phyloP scores from a whole-genome alignment of 2,797 vertebrate genomes.

The Anniella stebbinsi region DNA sequence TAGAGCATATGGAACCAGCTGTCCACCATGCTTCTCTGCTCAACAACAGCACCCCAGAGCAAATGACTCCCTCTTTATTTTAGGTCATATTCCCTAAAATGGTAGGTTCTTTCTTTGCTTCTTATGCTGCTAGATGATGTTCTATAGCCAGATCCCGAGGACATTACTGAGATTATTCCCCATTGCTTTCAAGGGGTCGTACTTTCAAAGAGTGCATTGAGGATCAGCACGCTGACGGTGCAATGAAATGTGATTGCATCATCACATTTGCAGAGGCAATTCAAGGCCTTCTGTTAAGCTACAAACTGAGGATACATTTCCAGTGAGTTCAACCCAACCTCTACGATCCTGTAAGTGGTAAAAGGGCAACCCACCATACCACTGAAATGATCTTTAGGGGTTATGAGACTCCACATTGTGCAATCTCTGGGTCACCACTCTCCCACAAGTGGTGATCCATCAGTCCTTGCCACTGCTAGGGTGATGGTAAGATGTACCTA shows the following conservation, averaged over 20 bases:
- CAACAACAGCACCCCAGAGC: conserved; percentile 19
- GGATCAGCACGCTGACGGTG: background rate
- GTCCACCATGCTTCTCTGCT: conserved; percentile 21
- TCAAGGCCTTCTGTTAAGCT: conserved; percentile 12
- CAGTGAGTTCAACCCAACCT: background rate
- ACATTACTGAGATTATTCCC: conserved; percentile 6
- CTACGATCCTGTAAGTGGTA: background rate
- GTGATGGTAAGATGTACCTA: too few relatives aligned
- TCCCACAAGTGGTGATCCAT: too few relatives aligned
- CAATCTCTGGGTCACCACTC: too few relatives aligned
- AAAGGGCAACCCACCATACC: background rate
- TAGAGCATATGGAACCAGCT: conserved; percentile 34
- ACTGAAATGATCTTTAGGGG: background rate
- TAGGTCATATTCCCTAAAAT: background rate
- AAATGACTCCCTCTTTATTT: conserved; percentile 4
- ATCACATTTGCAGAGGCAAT: background rate
- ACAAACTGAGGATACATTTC: background rate
- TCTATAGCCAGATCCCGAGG: background rate
- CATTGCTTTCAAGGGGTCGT: conserved; percentile 5
- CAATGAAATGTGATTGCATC: background rate
- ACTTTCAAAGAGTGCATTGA: background rate
- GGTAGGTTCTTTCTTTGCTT: conserved; percentile 17
- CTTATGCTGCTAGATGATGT: background rate
- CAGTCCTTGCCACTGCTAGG: too few relatives aligned
- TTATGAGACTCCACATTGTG: too few relatives aligned